These are phyloP conservation scores for Hylaeus volcanicus DNA, from an alignment of 1,140 invertebrate species.

Conservation along the genomic window DNA sequence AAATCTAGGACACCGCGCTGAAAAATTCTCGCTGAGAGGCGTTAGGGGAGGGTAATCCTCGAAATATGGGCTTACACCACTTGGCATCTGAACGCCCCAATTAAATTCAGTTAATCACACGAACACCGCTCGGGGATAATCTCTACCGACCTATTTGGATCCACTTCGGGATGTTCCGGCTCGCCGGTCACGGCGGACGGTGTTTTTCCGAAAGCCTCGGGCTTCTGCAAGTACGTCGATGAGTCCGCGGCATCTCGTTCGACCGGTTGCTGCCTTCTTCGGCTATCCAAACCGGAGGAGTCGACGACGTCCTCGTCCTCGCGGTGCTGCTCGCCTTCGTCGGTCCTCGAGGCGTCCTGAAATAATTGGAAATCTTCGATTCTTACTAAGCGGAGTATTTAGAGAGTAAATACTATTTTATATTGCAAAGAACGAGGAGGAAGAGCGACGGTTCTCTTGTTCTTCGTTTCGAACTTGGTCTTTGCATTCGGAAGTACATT, in stretches of 20 bases:
- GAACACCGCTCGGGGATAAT: constrained; percentile 37
- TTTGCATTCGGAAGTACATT: not conserved
- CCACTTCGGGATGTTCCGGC: constrained; percentile 32
- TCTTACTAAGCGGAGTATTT: not conserved
- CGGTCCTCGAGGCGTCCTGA: not conserved
- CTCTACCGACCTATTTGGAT: constrained; percentile 50
- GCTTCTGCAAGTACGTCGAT: constrained; percentile 38
- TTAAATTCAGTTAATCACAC: constrained; percentile 38
- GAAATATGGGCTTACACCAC: constrained; percentile 38
- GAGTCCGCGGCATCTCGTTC: not conserved
- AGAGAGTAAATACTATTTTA: too few relatives aligned
- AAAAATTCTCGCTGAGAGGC: too few relatives aligned
- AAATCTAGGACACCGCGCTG: too few relatives aligned
- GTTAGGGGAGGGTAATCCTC: not conserved
- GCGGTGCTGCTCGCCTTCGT: not conserved
- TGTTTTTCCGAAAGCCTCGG: constrained; percentile 49
- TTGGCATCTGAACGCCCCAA: constrained; percentile 37
- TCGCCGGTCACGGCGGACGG: constrained; percentile 17
- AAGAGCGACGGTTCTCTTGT: too few relatives aligned
- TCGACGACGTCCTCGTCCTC: constrained; percentile 45
- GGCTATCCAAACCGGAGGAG: not conserved
- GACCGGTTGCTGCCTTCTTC: not conserved
- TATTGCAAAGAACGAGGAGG: too few relatives aligned
- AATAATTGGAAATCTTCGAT: not conserved
- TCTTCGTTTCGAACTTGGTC: too few relatives aligned